Percentiles rank a stretch among this genome's conserved stretches.
Evolutionary conservation across 2,113 vertebrate species (phyloP).

Genomic region (Aptenodytes patagonicus): DNA sequence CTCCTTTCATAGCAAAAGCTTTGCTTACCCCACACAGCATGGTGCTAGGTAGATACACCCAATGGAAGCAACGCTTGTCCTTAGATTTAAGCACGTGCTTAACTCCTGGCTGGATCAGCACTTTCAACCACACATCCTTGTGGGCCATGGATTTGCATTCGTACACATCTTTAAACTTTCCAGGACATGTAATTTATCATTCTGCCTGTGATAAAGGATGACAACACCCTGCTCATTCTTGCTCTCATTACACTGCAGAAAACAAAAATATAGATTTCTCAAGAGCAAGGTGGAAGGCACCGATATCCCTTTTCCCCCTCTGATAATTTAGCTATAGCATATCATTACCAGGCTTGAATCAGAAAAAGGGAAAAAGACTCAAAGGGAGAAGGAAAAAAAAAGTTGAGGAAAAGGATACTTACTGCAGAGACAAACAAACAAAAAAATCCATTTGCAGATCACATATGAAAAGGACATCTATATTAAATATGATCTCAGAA

Average conservation of each 20-base stretch:
- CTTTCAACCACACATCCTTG: background rate
- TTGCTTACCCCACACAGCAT: background rate
- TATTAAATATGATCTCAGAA: background rate
- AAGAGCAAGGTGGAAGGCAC: background rate
- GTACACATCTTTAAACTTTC: background rate
- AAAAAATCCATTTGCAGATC: background rate
- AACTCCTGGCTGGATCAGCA: background rate
- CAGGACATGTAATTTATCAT: background rate
- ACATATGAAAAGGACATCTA: background rate
- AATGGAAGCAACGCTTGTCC: background rate
- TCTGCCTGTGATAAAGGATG: background rate
- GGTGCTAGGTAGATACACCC: background rate
- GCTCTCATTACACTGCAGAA: background rate
- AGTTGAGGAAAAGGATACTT: background rate
- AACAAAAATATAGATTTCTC: background rate
- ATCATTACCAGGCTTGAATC: background rate
- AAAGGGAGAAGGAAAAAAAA: background rate
- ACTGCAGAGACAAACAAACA: background rate
- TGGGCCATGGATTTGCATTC: background rate
- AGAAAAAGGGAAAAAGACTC: background rate
- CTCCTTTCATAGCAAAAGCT: background rate
- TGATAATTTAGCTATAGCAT: background rate
- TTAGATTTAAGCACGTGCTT: background rate
- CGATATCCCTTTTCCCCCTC: background rate
- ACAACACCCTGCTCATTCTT: background rate